Conservation (phyloP, 1,140 invertebrate genomes). For the Choristoneura fumiferana region DNA sequence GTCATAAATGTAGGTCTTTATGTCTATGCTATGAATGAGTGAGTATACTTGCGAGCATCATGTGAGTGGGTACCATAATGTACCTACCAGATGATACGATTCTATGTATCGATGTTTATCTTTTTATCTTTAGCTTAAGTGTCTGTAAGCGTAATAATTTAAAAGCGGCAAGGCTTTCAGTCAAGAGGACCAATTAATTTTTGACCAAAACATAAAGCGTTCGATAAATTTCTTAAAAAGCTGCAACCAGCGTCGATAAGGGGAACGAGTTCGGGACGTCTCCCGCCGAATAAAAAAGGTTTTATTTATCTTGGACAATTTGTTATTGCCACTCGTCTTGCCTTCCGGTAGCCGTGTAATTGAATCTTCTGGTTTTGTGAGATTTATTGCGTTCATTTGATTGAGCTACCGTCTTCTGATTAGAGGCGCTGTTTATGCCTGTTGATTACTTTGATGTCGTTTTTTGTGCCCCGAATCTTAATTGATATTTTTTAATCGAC, state of each 20-base stretch:
- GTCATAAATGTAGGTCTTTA: constrained; percentile 2
- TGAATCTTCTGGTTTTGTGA: constrained; percentile 74
- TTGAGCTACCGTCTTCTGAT: constrained; percentile 70
- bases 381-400: constrained; percentile 61
- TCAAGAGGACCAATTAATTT: constrained; percentile 61
- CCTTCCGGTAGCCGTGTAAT: constrained; percentile 73
- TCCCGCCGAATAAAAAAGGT: constrained; percentile 63
- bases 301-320: constrained; percentile 75
- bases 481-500: constrained; percentile 9
- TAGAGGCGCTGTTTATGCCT: constrained; percentile 40
- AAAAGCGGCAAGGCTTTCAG: constrained; percentile 55
- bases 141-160: constrained; percentile 56
- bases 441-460: neutral
- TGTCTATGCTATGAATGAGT: too few species aligned
- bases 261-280: constrained; percentile 52
- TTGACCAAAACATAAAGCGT: constrained; percentile 62
- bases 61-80: neutral
- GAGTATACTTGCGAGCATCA: too few species aligned
- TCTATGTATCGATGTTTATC: constrained; percentile 20
- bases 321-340: constrained; percentile 71
- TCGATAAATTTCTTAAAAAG: constrained; percentile 63
- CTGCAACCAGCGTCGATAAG: constrained; percentile 48
- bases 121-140: constrained; percentile 42
- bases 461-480: neutral
- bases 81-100: constrained; percentile 7